Evolutionary conservation across 2,888 invertebrate genomes (phyloP).

Genomic region (Apotomis capreana): DNA sequence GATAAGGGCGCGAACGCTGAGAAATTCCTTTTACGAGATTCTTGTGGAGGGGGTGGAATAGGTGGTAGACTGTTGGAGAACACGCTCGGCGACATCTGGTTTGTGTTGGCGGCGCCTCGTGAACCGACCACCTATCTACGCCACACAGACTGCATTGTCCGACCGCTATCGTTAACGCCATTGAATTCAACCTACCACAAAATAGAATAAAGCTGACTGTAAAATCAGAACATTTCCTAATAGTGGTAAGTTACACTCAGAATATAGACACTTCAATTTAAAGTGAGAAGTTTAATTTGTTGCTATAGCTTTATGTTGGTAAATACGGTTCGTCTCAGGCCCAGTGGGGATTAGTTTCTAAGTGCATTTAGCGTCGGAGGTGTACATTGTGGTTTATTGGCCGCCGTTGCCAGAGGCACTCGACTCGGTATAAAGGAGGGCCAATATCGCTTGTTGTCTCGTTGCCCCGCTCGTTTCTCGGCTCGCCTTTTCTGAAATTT

Average conservation of each 20-base stretch:
- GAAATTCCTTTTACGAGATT: slow-evolving; percentile 82
- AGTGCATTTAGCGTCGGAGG: slow-evolving; percentile 40
- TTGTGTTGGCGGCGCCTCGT: slow-evolving; percentile 62
- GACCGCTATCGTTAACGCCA: slow-evolving; percentile 14
- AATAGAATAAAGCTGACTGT: neutral
- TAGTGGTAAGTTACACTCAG: neutral
- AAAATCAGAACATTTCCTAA: neutral
- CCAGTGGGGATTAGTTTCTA: slow-evolving; percentile 39
- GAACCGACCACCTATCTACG: slow-evolving; percentile 43
- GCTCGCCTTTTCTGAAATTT: slow-evolving; percentile 29
- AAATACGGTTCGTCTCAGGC: slow-evolving; percentile 31
- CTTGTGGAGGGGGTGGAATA: slow-evolving; percentile 62
- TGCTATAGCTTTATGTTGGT: slow-evolving; percentile 21
- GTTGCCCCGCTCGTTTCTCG: slow-evolving; percentile 8
- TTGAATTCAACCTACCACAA: neutral
- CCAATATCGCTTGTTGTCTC: slow-evolving; percentile 38
- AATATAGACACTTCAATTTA: slow-evolving; percentile 3
- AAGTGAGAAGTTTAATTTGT: slow-evolving; percentile 23
- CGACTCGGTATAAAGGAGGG: slow-evolving; percentile 34
- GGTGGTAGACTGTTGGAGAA: slow-evolving; percentile 46
- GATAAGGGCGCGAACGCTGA: slow-evolving; percentile 73
- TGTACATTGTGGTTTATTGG: slow-evolving; percentile 41
- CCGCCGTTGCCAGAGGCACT: slow-evolving; percentile 33
- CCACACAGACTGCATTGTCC: slow-evolving; percentile 18
- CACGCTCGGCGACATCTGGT: slow-evolving; percentile 76